These are phyloP conservation scores for Nyctibius grandis DNA, from an alignment of 2,797 vertebrate species.

Conservation along the genomic window DNA sequence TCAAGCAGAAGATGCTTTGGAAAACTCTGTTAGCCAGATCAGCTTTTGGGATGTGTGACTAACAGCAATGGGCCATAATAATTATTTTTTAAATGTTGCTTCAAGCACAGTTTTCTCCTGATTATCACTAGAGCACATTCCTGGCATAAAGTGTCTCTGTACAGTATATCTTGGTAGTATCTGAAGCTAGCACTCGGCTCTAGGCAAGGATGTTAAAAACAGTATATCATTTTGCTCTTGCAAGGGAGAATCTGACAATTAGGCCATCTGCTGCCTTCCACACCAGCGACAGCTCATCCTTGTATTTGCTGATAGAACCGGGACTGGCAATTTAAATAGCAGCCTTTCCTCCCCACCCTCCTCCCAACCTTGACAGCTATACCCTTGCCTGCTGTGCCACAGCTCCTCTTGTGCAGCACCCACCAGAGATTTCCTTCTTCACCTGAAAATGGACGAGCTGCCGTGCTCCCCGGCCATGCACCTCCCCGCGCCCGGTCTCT, in stretches of 20 bases:
- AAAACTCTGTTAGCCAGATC: slow-evolving; percentile 26
- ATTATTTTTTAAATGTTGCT: slow-evolving; percentile 34
- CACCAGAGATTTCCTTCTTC: neutral
- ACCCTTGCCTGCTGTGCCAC: neutral
- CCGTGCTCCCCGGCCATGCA: rapidly evolving
- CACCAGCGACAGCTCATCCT: slow-evolving; percentile 8
- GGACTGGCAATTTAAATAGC: slow-evolving; percentile 11
- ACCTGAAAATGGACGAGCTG: neutral
- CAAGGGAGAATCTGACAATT: slow-evolving; percentile 48
- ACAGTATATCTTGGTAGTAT: neutral
- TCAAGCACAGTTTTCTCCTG: slow-evolving; percentile 26
- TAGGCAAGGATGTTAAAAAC: slow-evolving; percentile 43
- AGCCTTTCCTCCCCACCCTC: neutral
- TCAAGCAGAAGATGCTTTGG: neutral
- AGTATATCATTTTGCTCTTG: slow-evolving; percentile 33
- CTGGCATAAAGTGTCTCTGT: neutral
- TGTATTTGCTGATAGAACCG: neutral
- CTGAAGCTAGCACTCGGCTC: slow-evolving; percentile 8
- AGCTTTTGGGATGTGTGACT: slow-evolving; percentile 27
- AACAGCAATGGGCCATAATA: slow-evolving; percentile 20
- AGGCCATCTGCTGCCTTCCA: slow-evolving; percentile 56
- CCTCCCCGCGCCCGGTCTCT: neutral
- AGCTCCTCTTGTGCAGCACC: neutral
- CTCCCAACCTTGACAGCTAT: neutral
- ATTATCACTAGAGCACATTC: slow-evolving; percentile 23